Percentiles rank a stretch among this genome's conserved stretches.
Conservation (phyloP, 37 sponge, comb jelly and placozoan species). For the Mnemiopsis leidyi region DNA sequence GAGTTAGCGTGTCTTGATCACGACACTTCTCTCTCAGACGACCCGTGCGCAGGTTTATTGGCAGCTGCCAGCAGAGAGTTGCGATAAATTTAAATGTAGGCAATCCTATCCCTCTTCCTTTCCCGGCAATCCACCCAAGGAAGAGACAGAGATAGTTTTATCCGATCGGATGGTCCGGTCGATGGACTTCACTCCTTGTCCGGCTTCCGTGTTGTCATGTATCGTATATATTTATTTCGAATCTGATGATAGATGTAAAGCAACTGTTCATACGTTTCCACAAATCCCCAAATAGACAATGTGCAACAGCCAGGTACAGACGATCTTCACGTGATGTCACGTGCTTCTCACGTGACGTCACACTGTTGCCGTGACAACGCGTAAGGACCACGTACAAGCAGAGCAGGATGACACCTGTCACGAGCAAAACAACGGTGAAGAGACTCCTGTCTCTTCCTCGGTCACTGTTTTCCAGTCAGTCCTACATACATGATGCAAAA, state of each 20-base stretch:
- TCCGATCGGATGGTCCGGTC: not conserved
- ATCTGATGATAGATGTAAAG: conserved; percentile 59
- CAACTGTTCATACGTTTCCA: conserved; percentile 26
- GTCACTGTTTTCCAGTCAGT: not conserved
- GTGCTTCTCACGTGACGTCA: not conserved
- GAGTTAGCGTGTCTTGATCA: not conserved
- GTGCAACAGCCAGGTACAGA: not conserved
- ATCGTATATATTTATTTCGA: not conserved
- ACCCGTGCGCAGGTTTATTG: not conserved
- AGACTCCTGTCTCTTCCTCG: not conserved
- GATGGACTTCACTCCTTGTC: not conserved
- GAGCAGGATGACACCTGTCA: not conserved
- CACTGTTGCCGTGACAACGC: not conserved
- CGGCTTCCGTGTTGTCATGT: not conserved
- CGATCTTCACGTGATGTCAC: not conserved
- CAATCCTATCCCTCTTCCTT: not conserved
- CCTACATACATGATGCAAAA: not conserved
- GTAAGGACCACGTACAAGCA: not conserved
- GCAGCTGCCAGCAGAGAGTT: not conserved
- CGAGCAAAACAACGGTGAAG: not conserved
- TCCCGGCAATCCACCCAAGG: not conserved
- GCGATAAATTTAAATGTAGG: not conserved
- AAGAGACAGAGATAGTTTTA: not conserved
- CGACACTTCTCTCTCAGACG: no score
- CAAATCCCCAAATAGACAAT: not conserved